Conservation (phyloP, 2,797 vertebrate species). For the Microchirus variegatus region DNA sequence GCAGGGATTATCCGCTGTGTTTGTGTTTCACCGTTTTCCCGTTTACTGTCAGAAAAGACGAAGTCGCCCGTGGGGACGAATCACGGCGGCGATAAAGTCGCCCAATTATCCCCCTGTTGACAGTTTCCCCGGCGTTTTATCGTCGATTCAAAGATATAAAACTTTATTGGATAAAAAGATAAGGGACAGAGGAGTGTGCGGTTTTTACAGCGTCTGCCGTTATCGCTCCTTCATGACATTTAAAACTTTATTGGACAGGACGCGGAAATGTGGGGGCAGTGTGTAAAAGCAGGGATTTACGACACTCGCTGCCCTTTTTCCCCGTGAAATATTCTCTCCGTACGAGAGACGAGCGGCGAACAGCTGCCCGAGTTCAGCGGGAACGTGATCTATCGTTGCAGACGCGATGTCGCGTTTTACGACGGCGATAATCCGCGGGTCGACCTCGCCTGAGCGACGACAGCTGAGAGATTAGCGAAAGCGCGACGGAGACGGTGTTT, state of each 20-base stretch:
- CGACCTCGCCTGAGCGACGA: too few species aligned
- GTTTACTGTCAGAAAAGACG: conserved; percentile 90
- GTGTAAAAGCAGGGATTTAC: conserved; percentile 97
- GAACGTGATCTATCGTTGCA: too few species aligned
- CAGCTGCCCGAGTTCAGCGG: too few species aligned
- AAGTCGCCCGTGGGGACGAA: conserved; percentile 90
- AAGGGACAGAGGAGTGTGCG: conserved; percentile 87
- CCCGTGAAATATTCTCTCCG: conserved; percentile 85
- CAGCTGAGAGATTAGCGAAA: too few species aligned
- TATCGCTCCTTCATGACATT: conserved; percentile 97
- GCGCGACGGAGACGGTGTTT: too few species aligned
- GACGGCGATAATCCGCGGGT: too few species aligned
- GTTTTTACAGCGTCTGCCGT: conserved; percentile 89
- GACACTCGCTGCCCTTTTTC: conserved; percentile 89
- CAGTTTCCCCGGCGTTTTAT: conserved; percentile 95
- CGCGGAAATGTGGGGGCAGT: conserved; percentile 96
- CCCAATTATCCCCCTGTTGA: conserved; percentile 95
- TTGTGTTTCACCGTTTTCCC: conserved; percentile 73
- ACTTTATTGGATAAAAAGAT: conserved; percentile 97
- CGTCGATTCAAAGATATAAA: conserved; percentile 98
- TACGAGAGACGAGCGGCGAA: conserved; percentile 75
- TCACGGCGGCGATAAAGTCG: conserved; percentile 94
- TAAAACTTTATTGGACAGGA: conserved; percentile 99
- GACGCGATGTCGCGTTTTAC: too few species aligned
- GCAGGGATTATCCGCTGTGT: not conserved